Percentiles rank a stretch among this genome's conserved stretches.
phyloP scores from a whole-genome alignment of 2,888 invertebrate genomes.

The Hyposoter didymator region DNA sequence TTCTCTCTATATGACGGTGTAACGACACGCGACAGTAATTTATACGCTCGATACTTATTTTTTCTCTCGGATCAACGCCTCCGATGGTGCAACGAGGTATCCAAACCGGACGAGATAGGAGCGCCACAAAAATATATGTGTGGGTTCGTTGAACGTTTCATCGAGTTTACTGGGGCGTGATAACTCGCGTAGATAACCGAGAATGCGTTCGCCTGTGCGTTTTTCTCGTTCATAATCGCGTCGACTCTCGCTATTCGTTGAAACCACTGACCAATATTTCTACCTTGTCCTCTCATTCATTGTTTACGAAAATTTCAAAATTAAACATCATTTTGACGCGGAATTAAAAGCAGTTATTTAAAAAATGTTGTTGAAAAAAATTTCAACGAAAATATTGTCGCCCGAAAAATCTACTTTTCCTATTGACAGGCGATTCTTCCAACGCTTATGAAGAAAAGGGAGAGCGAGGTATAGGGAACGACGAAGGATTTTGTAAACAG shows the following conservation, averaged over 20 bases:
- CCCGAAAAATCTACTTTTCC: not conserved
- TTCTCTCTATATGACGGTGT: not conserved
- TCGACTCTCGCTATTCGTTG: conserved; percentile 16
- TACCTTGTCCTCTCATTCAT: not conserved
- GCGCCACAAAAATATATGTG: conserved; percentile 15
- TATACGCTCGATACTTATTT: conserved; percentile 25
- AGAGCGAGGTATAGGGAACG: not conserved
- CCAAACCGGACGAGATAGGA: not conserved
- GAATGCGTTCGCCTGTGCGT: not conserved
- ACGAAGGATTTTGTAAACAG: conserved; percentile 62
- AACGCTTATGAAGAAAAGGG: not conserved
- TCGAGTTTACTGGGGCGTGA: conserved; percentile 47
- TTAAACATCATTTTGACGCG: not conserved
- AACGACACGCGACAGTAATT: conserved; percentile 43
- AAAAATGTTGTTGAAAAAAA: not conserved
- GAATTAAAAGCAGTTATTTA: not conserved
- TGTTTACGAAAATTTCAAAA: not conserved
- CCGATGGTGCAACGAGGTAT: conserved; percentile 38
- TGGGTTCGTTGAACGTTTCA: conserved; percentile 31
- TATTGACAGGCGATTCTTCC: conserved; percentile 7
- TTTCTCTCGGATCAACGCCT: conserved; percentile 18
- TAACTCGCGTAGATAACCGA: conserved; percentile 46
- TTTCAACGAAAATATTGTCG: not conserved
- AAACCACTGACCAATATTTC: conserved; percentile 5
- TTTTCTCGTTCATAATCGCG: conserved; percentile 47